Conservation (phyloP, 1,140 invertebrate species). For the Drosophila varians region DNA sequence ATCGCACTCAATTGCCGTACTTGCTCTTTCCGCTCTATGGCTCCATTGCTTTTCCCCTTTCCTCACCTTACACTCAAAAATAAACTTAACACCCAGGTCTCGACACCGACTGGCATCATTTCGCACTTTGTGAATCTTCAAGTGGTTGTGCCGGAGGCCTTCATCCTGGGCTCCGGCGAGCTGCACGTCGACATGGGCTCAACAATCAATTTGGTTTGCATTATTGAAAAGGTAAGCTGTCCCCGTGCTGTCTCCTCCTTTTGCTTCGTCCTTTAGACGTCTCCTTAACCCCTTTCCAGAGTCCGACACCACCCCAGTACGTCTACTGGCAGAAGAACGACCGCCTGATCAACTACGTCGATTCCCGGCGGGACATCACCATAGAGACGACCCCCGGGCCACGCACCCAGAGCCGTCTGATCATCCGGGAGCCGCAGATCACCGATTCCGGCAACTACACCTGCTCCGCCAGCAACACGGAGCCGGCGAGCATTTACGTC, state of each 20-base stretch:
- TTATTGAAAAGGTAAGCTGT: conserved; percentile 93
- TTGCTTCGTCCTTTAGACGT: background rate
- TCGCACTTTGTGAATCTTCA: conserved; percentile 95
- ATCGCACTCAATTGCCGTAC: conserved; percentile 53
- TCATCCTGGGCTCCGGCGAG: conserved; percentile 93
- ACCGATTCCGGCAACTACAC: conserved; percentile 96
- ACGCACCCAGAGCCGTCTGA: conserved; percentile 91
- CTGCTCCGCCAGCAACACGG: conserved; percentile 94
- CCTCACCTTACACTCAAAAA: conserved; percentile 5
- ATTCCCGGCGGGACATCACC: conserved; percentile 91
- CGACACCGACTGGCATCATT: conserved; percentile 92
- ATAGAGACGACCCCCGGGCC: conserved; percentile 94
- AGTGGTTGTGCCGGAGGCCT: conserved; percentile 94
- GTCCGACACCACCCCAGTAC: conserved; percentile 94
- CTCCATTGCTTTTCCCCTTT: conserved; percentile 48
- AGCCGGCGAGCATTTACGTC: conserved; percentile 93
- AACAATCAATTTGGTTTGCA: conserved; percentile 95
- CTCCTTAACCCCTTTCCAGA: conserved; percentile 85
- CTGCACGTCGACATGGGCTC: conserved; percentile 95
- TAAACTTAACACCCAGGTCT: conserved; percentile 87
- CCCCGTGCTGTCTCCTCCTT: background rate
- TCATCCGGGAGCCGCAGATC: conserved; percentile 92
- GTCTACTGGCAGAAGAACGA: conserved; percentile 97
- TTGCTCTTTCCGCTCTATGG: conserved; percentile 35
- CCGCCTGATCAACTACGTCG: conserved; percentile 96